Percentiles rank a stretch among this genome's conserved stretches.
These are phyloP conservation scores for Drosophila prolongata DNA, from an alignment of 2,888 invertebrate species.

Conservation along the genomic window DNA sequence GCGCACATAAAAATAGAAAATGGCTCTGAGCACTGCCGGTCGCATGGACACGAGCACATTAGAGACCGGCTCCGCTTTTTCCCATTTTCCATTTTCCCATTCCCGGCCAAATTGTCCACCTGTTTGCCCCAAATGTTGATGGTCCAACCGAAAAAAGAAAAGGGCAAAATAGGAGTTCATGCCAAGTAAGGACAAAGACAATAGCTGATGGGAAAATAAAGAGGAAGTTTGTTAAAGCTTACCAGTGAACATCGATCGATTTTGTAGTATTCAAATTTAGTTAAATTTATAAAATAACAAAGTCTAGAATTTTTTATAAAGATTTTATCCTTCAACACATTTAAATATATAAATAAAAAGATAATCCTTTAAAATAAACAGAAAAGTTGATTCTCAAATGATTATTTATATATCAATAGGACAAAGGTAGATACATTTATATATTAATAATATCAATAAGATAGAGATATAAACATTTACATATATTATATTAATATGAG, in stretches of 20 bases:
- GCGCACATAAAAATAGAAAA: constrained; percentile 78
- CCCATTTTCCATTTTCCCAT: constrained; percentile 6
- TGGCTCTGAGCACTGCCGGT: constrained; percentile 67
- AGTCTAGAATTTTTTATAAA: too few relatives aligned
- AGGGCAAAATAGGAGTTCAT: constrained; percentile 13
- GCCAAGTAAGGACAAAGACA: constrained; percentile 31
- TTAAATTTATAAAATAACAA: too few relatives aligned
- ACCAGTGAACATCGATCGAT: constrained; percentile 2
- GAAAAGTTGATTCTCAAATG: too few relatives aligned
- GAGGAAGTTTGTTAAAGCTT: neutral
- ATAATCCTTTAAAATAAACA: too few relatives aligned
- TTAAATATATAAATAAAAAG: too few relatives aligned
- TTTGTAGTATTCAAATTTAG: too few relatives aligned
- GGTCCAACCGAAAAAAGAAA: constrained; percentile 39
- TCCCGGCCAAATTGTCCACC: constrained; percentile 27
- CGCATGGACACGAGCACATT: constrained; percentile 64
- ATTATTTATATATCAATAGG: too few relatives aligned
- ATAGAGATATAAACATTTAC: too few relatives aligned
- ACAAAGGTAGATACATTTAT: too few relatives aligned
- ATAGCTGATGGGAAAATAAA: constrained; percentile 30
- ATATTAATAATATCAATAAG: too few relatives aligned
- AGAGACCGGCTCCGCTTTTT: constrained; percentile 47
- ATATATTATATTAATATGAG: too few relatives aligned
- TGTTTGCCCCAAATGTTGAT: constrained; percentile 68
- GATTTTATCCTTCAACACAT: too few relatives aligned